Evolutionary conservation across 2,888 invertebrate genomes (phyloP).

Genomic region (Tetragonisca angustula): DNA sequence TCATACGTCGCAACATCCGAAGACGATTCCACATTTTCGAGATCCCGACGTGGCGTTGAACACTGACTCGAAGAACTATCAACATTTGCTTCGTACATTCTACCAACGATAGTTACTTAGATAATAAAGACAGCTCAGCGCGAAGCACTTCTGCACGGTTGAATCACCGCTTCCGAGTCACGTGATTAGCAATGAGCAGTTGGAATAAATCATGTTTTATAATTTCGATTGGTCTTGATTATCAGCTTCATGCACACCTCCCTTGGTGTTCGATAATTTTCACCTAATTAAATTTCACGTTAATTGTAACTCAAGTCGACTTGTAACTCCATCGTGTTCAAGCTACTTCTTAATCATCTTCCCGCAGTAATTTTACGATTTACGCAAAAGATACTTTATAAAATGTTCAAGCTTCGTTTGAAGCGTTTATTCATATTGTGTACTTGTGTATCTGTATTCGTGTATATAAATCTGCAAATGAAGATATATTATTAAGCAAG

Average conservation of each 20-base stretch:
- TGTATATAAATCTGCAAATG: slow-evolving; percentile 11
- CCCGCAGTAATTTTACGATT: neutral
- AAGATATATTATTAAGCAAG: slow-evolving; percentile 15
- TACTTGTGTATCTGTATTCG: neutral
- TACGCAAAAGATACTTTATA: neutral
- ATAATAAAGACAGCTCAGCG: slow-evolving; percentile 61
- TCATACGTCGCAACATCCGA: slow-evolving; percentile 42
- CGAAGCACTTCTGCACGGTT: slow-evolving; percentile 54
- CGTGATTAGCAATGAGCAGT: slow-evolving; percentile 54
- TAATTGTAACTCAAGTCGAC: neutral
- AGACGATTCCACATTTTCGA: slow-evolving; percentile 23
- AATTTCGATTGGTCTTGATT: slow-evolving; percentile 45
- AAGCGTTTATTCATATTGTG: neutral
- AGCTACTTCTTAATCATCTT: neutral
- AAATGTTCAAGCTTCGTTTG: neutral
- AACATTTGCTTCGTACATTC: slow-evolving; percentile 53
- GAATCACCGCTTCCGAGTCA: slow-evolving; percentile 65
- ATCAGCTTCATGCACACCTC: slow-evolving; percentile 10
- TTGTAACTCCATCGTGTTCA: neutral
- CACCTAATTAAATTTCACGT: slow-evolving; percentile 15
- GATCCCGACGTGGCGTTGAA: slow-evolving; percentile 28
- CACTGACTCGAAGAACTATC: slow-evolving; percentile 34
- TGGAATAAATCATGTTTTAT: slow-evolving; percentile 51
- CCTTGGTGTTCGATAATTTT: slow-evolving; percentile 4
- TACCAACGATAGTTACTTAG: slow-evolving; percentile 48